Evolutionary conservation across 1,140 invertebrate species (phyloP).

Genomic region (Araneus ventricosus): DNA sequence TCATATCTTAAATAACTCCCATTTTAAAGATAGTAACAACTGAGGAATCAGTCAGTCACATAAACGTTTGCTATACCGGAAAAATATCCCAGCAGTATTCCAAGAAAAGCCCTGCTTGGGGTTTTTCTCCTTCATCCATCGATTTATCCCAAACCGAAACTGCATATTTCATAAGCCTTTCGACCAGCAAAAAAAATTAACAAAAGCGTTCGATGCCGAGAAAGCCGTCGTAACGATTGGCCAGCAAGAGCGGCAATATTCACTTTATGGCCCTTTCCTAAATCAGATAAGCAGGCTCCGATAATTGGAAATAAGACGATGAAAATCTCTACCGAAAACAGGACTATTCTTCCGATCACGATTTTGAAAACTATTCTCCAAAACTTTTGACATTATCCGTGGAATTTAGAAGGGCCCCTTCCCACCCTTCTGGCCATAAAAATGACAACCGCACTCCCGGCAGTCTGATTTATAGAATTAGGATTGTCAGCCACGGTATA

Average conservation of each 20-base stretch:
- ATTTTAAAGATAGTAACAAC: too few species aligned
- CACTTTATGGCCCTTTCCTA: background rate
- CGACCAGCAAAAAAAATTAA: background rate
- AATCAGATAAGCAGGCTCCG: slow-evolving; percentile 14
- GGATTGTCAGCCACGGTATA: slow-evolving; percentile 38
- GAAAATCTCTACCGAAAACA: slow-evolving; percentile 8
- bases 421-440: slow-evolving; percentile 36
- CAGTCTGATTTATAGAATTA: slow-evolving; percentile 47
- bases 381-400: slow-evolving; percentile 47
- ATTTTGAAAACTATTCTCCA: slow-evolving; percentile 40
- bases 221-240: background rate
- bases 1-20: too few species aligned
- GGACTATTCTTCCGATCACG: slow-evolving; percentile 28
- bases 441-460: slow-evolving; percentile 11
- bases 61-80: too few species aligned
- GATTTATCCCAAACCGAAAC: background rate
- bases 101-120: too few species aligned
- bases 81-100: too few species aligned
- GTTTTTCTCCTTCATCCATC: background rate
- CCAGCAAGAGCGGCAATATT: background rate
- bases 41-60: too few species aligned
- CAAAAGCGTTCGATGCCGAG: background rate
- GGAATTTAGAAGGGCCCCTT: slow-evolving; percentile 37
- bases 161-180: background rate
- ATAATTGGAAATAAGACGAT: slow-evolving; percentile 35